phyloP scores from a whole-genome alignment of 2,113 vertebrate species.

The Pandion haliaetus region DNA sequence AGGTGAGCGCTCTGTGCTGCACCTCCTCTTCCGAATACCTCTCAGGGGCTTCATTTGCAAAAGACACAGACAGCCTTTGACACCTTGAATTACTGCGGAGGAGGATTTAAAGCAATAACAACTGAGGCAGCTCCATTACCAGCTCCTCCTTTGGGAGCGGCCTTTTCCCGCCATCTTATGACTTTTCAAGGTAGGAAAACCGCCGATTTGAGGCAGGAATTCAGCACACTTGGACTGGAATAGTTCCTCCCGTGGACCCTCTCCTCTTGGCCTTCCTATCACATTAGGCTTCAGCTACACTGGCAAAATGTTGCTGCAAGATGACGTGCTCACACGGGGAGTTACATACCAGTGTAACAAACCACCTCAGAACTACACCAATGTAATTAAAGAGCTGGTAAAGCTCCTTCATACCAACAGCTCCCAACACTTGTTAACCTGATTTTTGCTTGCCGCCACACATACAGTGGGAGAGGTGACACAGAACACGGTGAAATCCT shows the following conservation, averaged over 20 bases:
- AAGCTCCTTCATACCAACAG: background rate
- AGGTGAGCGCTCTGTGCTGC: background rate
- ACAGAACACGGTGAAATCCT: background rate
- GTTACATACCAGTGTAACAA: background rate
- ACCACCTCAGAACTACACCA: background rate
- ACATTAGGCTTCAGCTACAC: background rate
- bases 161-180: background rate
- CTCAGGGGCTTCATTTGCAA: constrained; percentile 2
- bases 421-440: background rate
- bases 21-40: background rate
- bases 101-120: constrained; percentile 6
- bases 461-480: background rate
- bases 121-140: background rate
- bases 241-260: background rate
- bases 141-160: constrained; percentile 26
- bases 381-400: background rate
- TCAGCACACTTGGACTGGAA: background rate
- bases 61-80: background rate
- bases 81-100: constrained; percentile 5
- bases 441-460: accelerated
- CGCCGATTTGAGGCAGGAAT: background rate
- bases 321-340: background rate
- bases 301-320: accelerated
- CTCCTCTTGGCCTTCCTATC: background rate
- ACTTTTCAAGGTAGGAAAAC: background rate